Conservation (phyloP, 1,140 invertebrate genomes). For the Diploscapter pachys region DNA sequence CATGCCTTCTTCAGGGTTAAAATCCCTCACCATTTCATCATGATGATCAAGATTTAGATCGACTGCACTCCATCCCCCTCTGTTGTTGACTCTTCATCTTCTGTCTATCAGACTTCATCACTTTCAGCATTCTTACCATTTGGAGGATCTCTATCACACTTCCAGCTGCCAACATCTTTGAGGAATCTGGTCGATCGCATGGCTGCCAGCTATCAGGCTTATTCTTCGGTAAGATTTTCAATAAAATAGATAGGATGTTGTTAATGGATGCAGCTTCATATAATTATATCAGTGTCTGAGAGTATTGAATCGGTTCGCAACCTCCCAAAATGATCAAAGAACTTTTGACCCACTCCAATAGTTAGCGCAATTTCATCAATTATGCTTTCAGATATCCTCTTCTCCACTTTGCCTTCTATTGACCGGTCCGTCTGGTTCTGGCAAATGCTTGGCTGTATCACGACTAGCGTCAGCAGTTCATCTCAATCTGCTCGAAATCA, state of each 20-base stretch:
- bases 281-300: too few relatives aligned
- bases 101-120: constrained; percentile 25
- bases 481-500: constrained; percentile 24
- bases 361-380: too few relatives aligned
- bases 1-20: background rate
- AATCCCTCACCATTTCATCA: background rate
- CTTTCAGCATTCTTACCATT: constrained; percentile 5
- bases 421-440: constrained; percentile 27
- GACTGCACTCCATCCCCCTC: constrained; percentile 16
- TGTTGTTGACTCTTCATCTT: constrained; percentile 10
- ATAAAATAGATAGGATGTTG: too few relatives aligned
- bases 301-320: background rate
- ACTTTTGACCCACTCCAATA: background rate
- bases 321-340: constrained; percentile 3
- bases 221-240: background rate
- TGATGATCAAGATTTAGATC: background rate
- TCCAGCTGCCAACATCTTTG: constrained; percentile 6
- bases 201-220: constrained; percentile 5
- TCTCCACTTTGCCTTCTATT: constrained; percentile 25
- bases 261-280: too few relatives aligned
- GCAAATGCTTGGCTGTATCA: constrained; percentile 28
- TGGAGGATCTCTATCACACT: constrained; percentile 6
- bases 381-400: background rate
- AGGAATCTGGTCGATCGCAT: background rate
- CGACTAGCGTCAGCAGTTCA: constrained; percentile 19